These are phyloP conservation scores for Strigamia maritima DNA, from an alignment of 2,888 invertebrate species.

Conservation along the genomic window DNA sequence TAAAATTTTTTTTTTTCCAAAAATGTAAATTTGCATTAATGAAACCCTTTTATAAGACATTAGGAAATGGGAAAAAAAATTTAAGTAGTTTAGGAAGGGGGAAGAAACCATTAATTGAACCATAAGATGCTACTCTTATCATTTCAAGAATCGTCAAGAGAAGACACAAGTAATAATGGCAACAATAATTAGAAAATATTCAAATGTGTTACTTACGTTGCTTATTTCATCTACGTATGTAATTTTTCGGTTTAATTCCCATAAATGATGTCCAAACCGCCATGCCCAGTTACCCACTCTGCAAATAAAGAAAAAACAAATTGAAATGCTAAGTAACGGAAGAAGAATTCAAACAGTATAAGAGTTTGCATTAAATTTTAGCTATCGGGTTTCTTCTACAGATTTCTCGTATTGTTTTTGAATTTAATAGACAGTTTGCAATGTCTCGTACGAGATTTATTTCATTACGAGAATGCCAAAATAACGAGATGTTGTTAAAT, in stretches of 20 bases:
- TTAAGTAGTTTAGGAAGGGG: background rate
- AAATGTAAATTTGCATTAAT: background rate
- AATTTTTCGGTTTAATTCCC: constrained; percentile 4
- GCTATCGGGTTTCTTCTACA: too few species aligned
- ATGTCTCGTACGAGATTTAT: too few species aligned
- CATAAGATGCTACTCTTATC: background rate
- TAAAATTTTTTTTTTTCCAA: background rate
- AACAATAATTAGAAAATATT: background rate
- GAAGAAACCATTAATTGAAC: constrained; percentile 3
- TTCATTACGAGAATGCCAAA: too few species aligned
- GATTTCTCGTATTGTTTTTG: too few species aligned
- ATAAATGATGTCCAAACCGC: constrained; percentile 26
- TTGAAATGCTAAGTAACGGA: too few species aligned
- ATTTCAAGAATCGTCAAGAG: background rate
- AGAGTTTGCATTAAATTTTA: too few species aligned
- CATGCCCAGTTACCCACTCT: constrained; percentile 21
- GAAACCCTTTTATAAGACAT: background rate
- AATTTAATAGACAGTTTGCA: too few species aligned
- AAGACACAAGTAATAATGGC: background rate
- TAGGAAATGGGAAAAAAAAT: background rate
- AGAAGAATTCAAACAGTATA: too few species aligned
- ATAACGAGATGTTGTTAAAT: too few species aligned
- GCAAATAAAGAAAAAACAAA: background rate
- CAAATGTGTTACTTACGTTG: background rate
- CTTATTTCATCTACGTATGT: constrained; percentile 20